These are phyloP conservation scores for Xestobium rufovillosum DNA, from an alignment of 2,888 invertebrate genomes.

Conservation along the genomic window DNA sequence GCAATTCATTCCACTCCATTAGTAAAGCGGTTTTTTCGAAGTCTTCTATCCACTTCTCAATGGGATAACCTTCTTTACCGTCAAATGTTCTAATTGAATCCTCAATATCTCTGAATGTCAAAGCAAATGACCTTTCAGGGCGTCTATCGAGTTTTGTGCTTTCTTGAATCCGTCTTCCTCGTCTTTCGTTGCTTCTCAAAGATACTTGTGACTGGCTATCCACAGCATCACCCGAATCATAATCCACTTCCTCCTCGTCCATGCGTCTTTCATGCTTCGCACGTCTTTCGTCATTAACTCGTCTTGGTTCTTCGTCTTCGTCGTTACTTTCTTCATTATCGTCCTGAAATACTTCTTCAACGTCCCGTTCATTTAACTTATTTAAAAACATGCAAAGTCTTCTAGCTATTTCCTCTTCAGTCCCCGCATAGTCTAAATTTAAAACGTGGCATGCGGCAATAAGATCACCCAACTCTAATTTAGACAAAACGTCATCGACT, in stretches of 20 bases:
- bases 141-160: conserved; percentile 3
- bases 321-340: conserved; percentile 4
- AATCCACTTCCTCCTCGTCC: conserved; percentile 8
- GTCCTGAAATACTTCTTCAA: too few relatives aligned
- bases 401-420: conserved; percentile 9
- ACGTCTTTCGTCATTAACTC: background rate
- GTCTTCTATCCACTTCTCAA: conserved; percentile 26
- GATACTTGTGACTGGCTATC: background rate
- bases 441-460: conserved; percentile 17
- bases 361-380: conserved; percentile 2
- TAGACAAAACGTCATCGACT: conserved; percentile 9
- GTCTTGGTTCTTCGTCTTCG: too few relatives aligned
- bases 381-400: conserved; percentile 14
- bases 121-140: conserved; percentile 12
- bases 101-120: conserved; percentile 27
- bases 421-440: conserved; percentile 14
- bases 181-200: background rate
- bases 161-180: background rate
- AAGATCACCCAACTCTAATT: conserved; percentile 12
- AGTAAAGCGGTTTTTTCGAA: conserved; percentile 27
- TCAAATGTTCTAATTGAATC: conserved; percentile 24
- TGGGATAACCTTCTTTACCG: conserved; percentile 23
- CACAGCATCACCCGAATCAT: conserved; percentile 3
- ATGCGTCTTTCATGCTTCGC: conserved; percentile 6
- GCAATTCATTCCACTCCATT: conserved; percentile 26